A percentile compares a stretch with the other conserved stretches of the same genome.
These are phyloP conservation scores for Drosophila nigrodunni DNA, from an alignment of 1,140 invertebrate genomes.

Conservation along the genomic window DNA sequence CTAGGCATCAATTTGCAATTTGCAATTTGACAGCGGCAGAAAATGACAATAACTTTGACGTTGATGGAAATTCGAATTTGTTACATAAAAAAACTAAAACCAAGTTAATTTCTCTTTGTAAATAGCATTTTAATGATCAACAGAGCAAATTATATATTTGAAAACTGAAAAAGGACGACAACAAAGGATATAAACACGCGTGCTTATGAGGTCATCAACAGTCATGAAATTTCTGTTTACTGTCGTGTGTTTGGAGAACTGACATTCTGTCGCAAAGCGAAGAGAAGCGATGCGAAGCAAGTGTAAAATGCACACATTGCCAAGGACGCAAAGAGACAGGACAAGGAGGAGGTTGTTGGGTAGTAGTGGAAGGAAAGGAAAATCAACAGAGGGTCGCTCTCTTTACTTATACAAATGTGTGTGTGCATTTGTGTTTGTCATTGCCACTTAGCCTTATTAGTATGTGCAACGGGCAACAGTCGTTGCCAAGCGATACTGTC, in stretches of 20 bases:
- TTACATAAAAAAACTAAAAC: not conserved
- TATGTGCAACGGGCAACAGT: constrained; percentile 69
- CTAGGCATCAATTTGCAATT: constrained; percentile 73
- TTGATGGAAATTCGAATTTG: constrained; percentile 41
- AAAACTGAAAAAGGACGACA: constrained; percentile 19
- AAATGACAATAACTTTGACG: constrained; percentile 58
- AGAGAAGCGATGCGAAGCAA: constrained; percentile 14
- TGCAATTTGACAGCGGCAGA: constrained; percentile 62
- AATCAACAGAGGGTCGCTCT: constrained; percentile 20
- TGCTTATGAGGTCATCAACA: constrained; percentile 80
- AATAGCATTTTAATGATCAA: not conserved
- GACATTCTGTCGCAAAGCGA: constrained; percentile 55
- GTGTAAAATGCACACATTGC: constrained; percentile 27
- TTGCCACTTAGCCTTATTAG: constrained; percentile 83
- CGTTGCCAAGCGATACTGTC: constrained; percentile 19
- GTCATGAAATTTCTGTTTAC: constrained; percentile 69
- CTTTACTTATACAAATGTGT: constrained; percentile 9
- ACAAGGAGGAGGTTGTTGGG: not conserved
- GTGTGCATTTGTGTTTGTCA: constrained; percentile 72
- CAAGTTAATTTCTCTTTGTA: not conserved
- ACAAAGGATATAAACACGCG: constrained; percentile 74
- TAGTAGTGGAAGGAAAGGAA: constrained; percentile 6
- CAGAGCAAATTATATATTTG: not conserved
- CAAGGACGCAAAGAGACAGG: constrained; percentile 18
- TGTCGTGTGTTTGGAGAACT: constrained; percentile 34